Conservation (phyloP, 1,140 invertebrate genomes). For the Euwallacea similis region DNA sequence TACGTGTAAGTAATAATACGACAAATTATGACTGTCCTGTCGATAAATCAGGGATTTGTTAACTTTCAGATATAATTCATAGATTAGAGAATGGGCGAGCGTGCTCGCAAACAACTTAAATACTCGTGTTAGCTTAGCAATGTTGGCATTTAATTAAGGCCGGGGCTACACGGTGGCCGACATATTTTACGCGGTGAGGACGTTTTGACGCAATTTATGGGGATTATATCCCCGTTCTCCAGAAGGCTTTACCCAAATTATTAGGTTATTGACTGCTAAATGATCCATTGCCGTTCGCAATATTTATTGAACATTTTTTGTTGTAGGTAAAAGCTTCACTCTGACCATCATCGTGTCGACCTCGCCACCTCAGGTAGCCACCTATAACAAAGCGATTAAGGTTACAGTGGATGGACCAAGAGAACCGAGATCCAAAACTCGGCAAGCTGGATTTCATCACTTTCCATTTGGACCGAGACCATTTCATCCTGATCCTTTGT, state of each 20-base stretch:
- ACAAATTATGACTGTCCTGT: constrained; percentile 38
- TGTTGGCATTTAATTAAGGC: constrained; percentile 48
- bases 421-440: constrained; percentile 92
- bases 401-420: constrained; percentile 97
- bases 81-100: constrained; percentile 47
- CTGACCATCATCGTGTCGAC: constrained; percentile 93
- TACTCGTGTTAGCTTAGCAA: constrained; percentile 46
- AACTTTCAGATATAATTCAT: constrained; percentile 49
- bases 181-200: constrained; percentile 31
- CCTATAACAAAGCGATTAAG: constrained; percentile 95
- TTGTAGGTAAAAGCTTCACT: constrained; percentile 93
- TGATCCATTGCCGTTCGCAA: neutral
- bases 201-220: constrained; percentile 29
- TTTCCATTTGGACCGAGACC: constrained; percentile 81
- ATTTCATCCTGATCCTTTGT: constrained; percentile 76
- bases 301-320: neutral
- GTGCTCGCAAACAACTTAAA: constrained; percentile 49
- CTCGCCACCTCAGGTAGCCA: constrained; percentile 89
- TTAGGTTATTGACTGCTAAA: constrained; percentile 15
- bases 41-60: constrained; percentile 51
- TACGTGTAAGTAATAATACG: constrained; percentile 10
- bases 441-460: constrained; percentile 82
- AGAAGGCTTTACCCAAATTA: constrained; percentile 5
- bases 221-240: constrained; percentile 12
- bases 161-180: constrained; percentile 17